Base-by-base conservation (phyloP, 2,797 vertebrate genomes). In the Trachurus trachurus region DNA sequence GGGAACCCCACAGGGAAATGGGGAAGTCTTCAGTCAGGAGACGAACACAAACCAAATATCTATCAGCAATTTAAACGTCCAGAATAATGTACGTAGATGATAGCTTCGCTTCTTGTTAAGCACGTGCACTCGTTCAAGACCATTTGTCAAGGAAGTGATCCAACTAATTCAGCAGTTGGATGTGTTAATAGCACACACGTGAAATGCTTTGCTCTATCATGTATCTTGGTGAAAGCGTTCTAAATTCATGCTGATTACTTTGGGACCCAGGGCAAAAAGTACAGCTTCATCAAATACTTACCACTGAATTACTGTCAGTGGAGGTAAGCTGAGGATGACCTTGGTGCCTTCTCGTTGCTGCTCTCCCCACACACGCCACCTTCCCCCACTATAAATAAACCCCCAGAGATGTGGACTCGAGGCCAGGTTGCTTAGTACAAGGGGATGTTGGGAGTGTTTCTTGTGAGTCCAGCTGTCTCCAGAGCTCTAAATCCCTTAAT, bases 401-500 rank as follows among this genome's bases (percentile, higher is more conserved):
- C 87, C 81, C 72, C 40, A n/a, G 82, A 90, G 88, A 93, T 64
- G 56, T 89, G 74, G 76, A 81, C 88, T 80, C 9, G 44, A 88
- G 91, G 84, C 81, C 82, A 79, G 82, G 70, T 77, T 84, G 74
- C 79, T 84, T 78, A 86, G 80, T 64, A 78, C 74, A 60, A 74
- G 84, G 80, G 80, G 71, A 90, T 81, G 80, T 74, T 82, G 77
- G 81, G 81, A 89, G 82, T 75, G 73, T 84, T 90, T 87, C 84
- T 81, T 91, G 66, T 82, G 79, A 76, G 69, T 87, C 77, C 83
- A 86, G 78, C 87, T 87, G 86, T 91, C 90, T 84, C 82, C 78
- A 78, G 87, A 91, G 86, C 88, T 86, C 87, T 88, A 93, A 92
- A 93, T 92, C 88, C 88, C 78, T 92, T 94, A 89, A 95, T 94